These are phyloP conservation scores for Noctua comes DNA, from an alignment of 2,888 invertebrate species.

Conservation along the genomic window DNA sequence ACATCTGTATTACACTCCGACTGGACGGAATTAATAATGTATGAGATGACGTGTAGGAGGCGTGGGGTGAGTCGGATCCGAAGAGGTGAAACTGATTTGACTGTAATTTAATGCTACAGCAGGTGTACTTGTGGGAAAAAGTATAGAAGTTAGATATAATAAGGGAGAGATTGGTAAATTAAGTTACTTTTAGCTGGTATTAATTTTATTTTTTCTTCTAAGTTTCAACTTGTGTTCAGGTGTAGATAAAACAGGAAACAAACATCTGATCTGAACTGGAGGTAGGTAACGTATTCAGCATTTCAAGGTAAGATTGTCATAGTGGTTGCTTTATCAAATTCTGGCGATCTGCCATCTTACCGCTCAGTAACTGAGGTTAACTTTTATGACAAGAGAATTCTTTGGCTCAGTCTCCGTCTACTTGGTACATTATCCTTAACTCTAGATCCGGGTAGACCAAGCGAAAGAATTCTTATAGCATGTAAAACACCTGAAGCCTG, in stretches of 20 bases:
- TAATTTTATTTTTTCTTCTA: background rate
- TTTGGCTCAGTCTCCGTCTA: background rate
- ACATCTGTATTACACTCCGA: constrained; percentile 48
- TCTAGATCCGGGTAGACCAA: constrained; percentile 8
- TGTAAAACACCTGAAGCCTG: constrained; percentile 4
- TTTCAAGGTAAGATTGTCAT: constrained; percentile 16
- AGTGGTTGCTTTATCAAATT: background rate
- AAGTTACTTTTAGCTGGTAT: background rate
- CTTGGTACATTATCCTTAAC: background rate
- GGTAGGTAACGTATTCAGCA: constrained; percentile 7
- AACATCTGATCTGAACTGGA: background rate
- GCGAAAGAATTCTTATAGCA: background rate
- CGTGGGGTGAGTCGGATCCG: background rate
- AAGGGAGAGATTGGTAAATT: background rate
- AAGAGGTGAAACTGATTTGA: background rate
- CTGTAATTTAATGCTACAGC: background rate
- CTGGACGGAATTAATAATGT: constrained; percentile 31
- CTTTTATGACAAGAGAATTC: constrained; percentile 7
- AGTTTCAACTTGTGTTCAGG: background rate
- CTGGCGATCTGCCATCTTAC: constrained; percentile 15
- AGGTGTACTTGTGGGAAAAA: background rate
- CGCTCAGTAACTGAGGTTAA: background rate
- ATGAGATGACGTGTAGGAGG: background rate
- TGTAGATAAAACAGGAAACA: background rate
- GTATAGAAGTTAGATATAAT: background rate